Percentiles rank a stretch among this genome's conserved stretches.
These are phyloP conservation scores for Meteorus colon DNA, from an alignment of 2,888 invertebrate species.

Conservation along the genomic window DNA sequence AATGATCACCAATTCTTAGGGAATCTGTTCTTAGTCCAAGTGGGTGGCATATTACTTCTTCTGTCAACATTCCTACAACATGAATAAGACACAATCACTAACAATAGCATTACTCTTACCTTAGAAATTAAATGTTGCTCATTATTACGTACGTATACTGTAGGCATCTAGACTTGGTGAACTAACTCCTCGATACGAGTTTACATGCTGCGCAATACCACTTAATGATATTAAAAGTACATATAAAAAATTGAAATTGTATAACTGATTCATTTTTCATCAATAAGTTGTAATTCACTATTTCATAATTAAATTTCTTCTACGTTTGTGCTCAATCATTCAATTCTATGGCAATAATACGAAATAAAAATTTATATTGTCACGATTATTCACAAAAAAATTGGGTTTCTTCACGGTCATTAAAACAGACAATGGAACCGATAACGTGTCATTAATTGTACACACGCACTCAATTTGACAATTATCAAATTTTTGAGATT, in stretches of 20 bases:
- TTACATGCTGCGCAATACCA: slow-evolving; percentile 8
- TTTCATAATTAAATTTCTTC: slow-evolving; percentile 12
- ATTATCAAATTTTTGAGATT: too few species aligned
- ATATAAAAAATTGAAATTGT: slow-evolving; percentile 46
- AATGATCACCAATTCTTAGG: slow-evolving; percentile 15
- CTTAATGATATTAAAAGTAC: slow-evolving; percentile 42
- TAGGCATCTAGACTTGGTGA: slow-evolving; percentile 34
- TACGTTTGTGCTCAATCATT: not conserved
- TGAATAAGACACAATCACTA: not conserved
- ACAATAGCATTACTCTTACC: not conserved
- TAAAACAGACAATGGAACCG: too few species aligned
- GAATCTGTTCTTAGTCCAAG: slow-evolving; percentile 42
- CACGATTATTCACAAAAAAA: too few species aligned
- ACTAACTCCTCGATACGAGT: not conserved
- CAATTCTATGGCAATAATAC: too few species aligned
- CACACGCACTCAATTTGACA: too few species aligned
- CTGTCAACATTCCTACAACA: slow-evolving; percentile 57
- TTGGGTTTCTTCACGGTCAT: too few species aligned
- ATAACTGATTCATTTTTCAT: slow-evolving; percentile 53
- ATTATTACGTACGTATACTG: not conserved
- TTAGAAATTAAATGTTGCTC: not conserved
- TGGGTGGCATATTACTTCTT: slow-evolving; percentile 56
- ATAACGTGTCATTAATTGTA: too few species aligned
- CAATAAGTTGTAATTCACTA: slow-evolving; percentile 2
- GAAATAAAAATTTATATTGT: too few species aligned